Conservation (phyloP, 2,797 vertebrate genomes). For the Peromyscus attwateri region DNA sequence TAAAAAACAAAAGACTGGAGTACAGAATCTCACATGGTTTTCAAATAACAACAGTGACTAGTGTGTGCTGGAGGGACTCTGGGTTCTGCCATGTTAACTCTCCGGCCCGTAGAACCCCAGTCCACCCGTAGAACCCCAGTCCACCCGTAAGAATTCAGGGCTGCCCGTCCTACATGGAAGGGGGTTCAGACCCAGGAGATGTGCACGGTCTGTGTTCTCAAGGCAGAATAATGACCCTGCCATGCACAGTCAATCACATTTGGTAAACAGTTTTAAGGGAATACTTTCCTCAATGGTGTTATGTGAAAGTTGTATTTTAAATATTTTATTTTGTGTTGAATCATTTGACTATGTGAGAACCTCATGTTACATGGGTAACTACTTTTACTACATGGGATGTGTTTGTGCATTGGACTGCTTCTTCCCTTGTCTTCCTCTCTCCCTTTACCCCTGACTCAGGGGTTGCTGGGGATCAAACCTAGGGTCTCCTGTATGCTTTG, state of each 20-base stretch:
- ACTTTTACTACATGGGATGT: accelerated
- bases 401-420: too few relatives aligned
- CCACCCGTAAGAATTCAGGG: accelerated
- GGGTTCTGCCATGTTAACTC: too few relatives aligned
- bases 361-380: accelerated
- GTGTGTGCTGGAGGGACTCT: not conserved
- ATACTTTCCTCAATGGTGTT: accelerated
- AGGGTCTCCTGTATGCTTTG: not conserved
- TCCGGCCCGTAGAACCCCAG: not conserved
- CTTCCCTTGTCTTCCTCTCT: not conserved
- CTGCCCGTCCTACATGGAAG: accelerated
- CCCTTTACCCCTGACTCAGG: too few relatives aligned
- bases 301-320: not conserved
- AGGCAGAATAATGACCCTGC: accelerated
- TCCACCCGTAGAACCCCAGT: too few relatives aligned
- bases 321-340: not conserved
- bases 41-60: accelerated
- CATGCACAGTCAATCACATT: accelerated
- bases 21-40: accelerated
- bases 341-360: not conserved
- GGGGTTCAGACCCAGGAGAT: accelerated
- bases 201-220: accelerated
- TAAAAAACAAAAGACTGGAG: accelerated
- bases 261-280: accelerated
- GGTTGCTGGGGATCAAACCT: not conserved